Base-by-base conservation (phyloP, 1,140 invertebrate genomes). In the Musca vetustissima region DNA sequence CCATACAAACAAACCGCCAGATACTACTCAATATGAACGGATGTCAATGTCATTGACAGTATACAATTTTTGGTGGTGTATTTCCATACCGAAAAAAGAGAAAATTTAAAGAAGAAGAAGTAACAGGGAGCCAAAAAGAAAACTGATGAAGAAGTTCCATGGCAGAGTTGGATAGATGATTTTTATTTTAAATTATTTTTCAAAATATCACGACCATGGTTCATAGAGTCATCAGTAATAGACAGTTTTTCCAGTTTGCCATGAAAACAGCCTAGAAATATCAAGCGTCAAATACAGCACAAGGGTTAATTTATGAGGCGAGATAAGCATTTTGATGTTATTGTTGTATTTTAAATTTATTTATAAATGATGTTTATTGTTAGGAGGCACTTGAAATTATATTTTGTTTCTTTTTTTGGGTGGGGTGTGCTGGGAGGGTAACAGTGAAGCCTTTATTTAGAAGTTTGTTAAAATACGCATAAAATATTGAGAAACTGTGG, bases 281-380 rank as follows among this genome's bases (percentile, higher is more conserved):
- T n/a, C 32, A 17, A 1, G 47, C 64, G 48, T 50, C 21, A 65
- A 65, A 25, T 43, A 14, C 64, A n/a, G 9, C 19, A n/a, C 3
- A 67, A 53, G 50, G 65, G 25, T 53, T 67, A 55, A 67, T 67
- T 67, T 67, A 53, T 36, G 50, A 67, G 65, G 48, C 49, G 50
- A 48, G 49, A 53, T 67, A 67, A 67, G 65, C 49, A 22, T 50
- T 24, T 59, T n/a, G n/a, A n/a, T n/a, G n/a, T n/a, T n/a, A n/a
- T n/a, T n/a, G n/a, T n/a, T 8, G 55, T 32, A 28, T 22, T 59
- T 21, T 17, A 11, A 52, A 22, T 52, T 43, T 43, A 43, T 43
- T 43, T 43, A 43, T 43, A 43, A 43, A 43, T 43, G 36, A 43
- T 43, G 36, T 43, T 43, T 43, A 43, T 43, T 43, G 36, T 43